A percentile compares a stretch with the other conserved stretches of the same genome.
phyloP scores from a whole-genome alignment of 2,113 vertebrate species.

The Sebastes schlegelii region DNA sequence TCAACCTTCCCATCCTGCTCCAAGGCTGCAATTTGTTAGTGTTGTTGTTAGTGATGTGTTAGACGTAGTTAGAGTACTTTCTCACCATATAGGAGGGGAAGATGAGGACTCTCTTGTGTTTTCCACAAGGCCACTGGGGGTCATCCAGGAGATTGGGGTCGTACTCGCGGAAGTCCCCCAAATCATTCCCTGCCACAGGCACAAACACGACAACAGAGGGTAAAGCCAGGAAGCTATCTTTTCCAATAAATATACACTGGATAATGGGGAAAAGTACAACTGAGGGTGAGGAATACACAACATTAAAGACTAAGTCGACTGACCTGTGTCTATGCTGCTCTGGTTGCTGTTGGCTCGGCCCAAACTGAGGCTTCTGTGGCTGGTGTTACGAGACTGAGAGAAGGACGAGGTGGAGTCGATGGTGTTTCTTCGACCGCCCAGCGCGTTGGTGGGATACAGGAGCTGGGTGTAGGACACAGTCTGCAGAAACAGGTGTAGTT shows the following conservation, averaged over 20 bases:
- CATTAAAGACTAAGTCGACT: neutral
- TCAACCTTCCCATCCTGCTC: conserved; percentile 25
- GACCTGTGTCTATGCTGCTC: conserved; percentile 96
- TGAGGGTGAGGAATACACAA: neutral
- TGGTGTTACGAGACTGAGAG: conserved; percentile 93
- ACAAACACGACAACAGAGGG: conserved; percentile 48
- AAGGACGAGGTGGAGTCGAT: conserved; percentile 97
- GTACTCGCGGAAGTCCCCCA: conserved; percentile 92
- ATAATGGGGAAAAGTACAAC: neutral
- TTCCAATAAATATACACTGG: neutral
- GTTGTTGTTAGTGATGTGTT: neutral
- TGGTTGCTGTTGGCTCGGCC: conserved; percentile 96
- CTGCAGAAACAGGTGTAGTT: conserved; percentile 76
- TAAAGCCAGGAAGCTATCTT: neutral
- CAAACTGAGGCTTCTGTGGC: conserved; percentile 95
- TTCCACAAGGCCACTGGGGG: conserved; percentile 99
- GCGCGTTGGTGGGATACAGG: conserved; percentile 94
- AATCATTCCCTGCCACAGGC: conserved; percentile 88
- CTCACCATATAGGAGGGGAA: conserved; percentile 99
- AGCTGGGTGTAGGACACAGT: conserved; percentile 98
- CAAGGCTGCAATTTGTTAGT: conserved; percentile 49
- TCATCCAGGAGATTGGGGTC: conserved; percentile 98
- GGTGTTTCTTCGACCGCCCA: conserved; percentile 93
- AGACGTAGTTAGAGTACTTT: conserved; percentile 5
- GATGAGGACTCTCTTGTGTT: conserved; percentile 97